phyloP scores from a whole-genome alignment of 2,888 invertebrate genomes.

The Blastobasis adustella region DNA sequence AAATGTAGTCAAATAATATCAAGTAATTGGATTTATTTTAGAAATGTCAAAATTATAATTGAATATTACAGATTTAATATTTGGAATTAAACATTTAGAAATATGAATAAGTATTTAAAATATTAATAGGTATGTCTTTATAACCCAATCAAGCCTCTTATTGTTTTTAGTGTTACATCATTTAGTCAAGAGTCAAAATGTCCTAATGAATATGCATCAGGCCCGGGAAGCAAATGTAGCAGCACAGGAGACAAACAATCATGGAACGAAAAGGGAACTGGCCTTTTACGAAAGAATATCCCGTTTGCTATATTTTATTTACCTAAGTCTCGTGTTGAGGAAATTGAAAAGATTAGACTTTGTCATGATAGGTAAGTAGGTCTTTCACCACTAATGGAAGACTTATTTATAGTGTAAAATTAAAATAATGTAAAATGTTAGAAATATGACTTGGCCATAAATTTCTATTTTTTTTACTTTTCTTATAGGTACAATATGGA shows the following conservation, averaged over 20 bases:
- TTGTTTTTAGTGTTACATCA: slow-evolving; percentile 38
- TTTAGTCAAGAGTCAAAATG: slow-evolving; percentile 83
- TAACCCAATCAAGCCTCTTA: neutral
- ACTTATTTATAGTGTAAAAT: neutral
- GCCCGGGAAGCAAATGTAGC: slow-evolving; percentile 58
- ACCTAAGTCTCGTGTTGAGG: slow-evolving; percentile 59
- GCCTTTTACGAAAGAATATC: slow-evolving; percentile 84
- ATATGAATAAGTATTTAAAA: too few relatives aligned
- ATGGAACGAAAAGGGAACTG: slow-evolving; percentile 90
- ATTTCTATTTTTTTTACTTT: neutral
- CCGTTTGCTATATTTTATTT: slow-evolving; percentile 92
- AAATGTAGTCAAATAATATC: too few relatives aligned
- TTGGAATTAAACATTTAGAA: too few relatives aligned
- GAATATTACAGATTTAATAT: too few relatives aligned
- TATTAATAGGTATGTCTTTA: neutral
- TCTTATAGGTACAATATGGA: slow-evolving; percentile 80
- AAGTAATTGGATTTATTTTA: too few relatives aligned
- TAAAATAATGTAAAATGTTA: too few relatives aligned
- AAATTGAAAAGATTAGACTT: slow-evolving; percentile 74
- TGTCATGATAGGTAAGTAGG: slow-evolving; percentile 70
- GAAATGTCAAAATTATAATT: too few relatives aligned
- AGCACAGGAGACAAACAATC: slow-evolving; percentile 73
- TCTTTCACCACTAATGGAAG: neutral
- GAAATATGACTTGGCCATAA: too few relatives aligned
- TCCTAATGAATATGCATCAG: slow-evolving; percentile 83